Evolutionary conservation across 1,140 invertebrate species (phyloP), one percentile per base, ranked within the genome.

Genomic region (Luehdorfia chinensis): DNA sequence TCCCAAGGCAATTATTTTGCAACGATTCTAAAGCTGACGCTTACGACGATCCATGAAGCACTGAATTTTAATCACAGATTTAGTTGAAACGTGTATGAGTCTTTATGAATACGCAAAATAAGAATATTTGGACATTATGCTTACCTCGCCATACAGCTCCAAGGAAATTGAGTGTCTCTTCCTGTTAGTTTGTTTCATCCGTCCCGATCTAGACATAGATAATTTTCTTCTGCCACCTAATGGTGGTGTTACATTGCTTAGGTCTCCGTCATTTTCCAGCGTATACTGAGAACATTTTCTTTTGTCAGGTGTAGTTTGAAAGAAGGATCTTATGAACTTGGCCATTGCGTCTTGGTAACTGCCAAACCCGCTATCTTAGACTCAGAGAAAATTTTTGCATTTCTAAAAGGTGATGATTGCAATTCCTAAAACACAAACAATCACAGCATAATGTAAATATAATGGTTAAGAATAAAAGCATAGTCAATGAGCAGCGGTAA

Each of bases 291-390:
- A 55, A 1, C 16, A 21, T 43, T 67, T 79, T 27, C 66, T 69
- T 43, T 76, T 78, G 2, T 85, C 78, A 1, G 54, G 36, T 7
- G 70, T 46, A n/a, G 75, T 57, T 43, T 43, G 39, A 44, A 86
- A 87, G 16, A 86, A 60, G 0, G 79, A 81, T 32, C 87, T 87
- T n/a, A 87, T 58, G 44, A 87, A 87, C 55, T 87, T 88, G 2
- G 77, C 81, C 85, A 87, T 87, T 33, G 41, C 33, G 27, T n/a
- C 1, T 36, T 12, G 11, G n/a, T n/a, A 19, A 37, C 11, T 25
- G 11, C 4, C 8, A 4, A 5, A 6, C 11, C 31, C 0, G 36
- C n/a, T 39, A 39, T 39, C 36, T 6, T 14, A 32, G 2, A 4
- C 1, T 5, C 7, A 39, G 9, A 3, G 9, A n/a, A n/a, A n/a